Evolutionary conservation across 2,888 invertebrate genomes (phyloP).

Genomic region (Odontothrips loti): DNA sequence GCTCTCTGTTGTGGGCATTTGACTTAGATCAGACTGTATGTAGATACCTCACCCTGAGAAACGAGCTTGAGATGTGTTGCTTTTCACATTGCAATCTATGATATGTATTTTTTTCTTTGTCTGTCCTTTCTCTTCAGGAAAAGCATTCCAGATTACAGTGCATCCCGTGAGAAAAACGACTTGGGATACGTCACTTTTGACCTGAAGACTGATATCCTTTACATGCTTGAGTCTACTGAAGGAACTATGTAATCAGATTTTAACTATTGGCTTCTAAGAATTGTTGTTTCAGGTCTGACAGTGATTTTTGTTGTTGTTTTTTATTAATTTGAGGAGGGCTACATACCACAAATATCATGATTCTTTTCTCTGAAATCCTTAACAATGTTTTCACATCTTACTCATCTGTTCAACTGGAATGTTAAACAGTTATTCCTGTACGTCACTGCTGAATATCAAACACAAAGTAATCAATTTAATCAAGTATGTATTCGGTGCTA

Average conservation of each 20-base stretch:
- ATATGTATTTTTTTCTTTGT: not conserved
- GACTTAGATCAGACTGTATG: too few relatives aligned
- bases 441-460: conserved; percentile 92
- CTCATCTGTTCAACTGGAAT: conserved; percentile 96
- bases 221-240: conserved; percentile 28
- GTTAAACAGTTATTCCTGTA: conserved; percentile 97
- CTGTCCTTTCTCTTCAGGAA: conserved; percentile 58
- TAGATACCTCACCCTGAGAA: too few relatives aligned
- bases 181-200: conserved; percentile 93
- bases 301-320: conserved; percentile 38
- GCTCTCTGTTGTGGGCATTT: too few relatives aligned
- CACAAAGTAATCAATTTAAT: conserved; percentile 79
- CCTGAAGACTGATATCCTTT: conserved; percentile 77
- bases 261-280: not conserved
- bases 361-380: conserved; percentile 37
- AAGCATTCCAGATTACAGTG: conserved; percentile 93
- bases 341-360: not conserved
- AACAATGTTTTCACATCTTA: conserved; percentile 54
- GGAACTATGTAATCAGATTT: too few relatives aligned
- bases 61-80: not conserved
- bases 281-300: conserved; percentile 30
- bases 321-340: conserved; percentile 58
- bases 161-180: conserved; percentile 89
- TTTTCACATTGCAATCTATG: not conserved
- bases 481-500: conserved; percentile 52